Evolutionary conservation across 2,113 vertebrate species (phyloP).

Genomic region (Phocoena sinus): DNA sequence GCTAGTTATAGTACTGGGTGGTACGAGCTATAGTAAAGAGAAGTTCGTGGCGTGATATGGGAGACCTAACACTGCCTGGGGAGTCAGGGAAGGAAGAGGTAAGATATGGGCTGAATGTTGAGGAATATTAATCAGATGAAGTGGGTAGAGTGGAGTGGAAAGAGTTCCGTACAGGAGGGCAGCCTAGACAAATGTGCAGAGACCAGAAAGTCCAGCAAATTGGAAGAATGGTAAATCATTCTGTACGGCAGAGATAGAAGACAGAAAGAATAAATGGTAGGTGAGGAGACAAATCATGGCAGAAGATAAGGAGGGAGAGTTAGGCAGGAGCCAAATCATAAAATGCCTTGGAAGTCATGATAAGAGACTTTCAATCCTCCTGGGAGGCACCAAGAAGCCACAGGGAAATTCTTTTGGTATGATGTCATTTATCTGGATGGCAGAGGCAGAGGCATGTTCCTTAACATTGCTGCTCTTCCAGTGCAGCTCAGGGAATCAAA

Average conservation of each 20-base stretch:
- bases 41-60: background rate
- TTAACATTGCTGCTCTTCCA: background rate
- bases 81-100: background rate
- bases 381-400: background rate
- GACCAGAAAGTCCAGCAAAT: background rate
- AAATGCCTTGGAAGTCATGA: background rate
- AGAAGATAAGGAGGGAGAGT: background rate
- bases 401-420: background rate
- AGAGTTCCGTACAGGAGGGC: background rate
- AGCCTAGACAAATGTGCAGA: background rate
- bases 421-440: background rate
- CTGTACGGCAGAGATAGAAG: background rate
- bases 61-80: background rate
- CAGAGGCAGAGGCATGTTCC: background rate
- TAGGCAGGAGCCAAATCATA: background rate
- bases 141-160: background rate
- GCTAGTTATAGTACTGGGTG: background rate
- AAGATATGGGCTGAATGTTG: background rate
- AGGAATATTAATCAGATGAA: background rate
- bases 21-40: background rate
- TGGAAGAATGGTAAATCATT: background rate
- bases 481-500: background rate
- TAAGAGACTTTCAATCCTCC: background rate
- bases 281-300: background rate
- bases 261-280: background rate